Base-by-base conservation (phyloP, 2,888 invertebrate species). In the Tigriopus californicus region DNA sequence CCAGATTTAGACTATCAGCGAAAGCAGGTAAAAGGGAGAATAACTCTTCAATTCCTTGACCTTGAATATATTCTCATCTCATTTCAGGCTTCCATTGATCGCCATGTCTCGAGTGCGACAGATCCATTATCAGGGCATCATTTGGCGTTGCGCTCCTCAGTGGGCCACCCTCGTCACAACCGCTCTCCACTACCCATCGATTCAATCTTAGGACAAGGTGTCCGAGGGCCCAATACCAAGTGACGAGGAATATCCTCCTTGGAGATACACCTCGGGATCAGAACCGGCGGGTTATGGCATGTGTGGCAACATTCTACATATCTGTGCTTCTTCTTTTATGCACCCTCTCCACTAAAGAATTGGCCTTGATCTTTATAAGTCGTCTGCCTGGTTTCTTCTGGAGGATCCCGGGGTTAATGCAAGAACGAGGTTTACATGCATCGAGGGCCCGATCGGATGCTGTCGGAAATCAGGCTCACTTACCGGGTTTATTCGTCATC, bases 291-390 rank as follows among this genome's bases (percentile, higher is more conserved):
- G 95, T 11, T 97, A 95, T 72, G 97, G 95, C 60, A 97, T 98
- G 95, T 99, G 98, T 97, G 99, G 99, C 71, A 82, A n/a, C n/a
- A n/a, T n/a, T 98, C 67, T 99, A 99, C 71, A 95, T 94, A 56
- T 82, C 94, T 70, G 85, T 92, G 1, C 75, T 99, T 67, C 77
- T 99, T 61, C 86, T 91, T 60, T 75, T 99, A 65, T 99, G 98
- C 72, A 95, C 98, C 2, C 98, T 98, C 3, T 91, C 90, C 65
- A n/a, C 91, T 91, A 71, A 92, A 92, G 68, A 81, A 81, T 63
- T 90, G 89, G 89, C 85, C 88, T 24, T 77, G 77, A 46, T 5
- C 33, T 33, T n/a, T n/a, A n/a, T n/a, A 84, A 85, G 64, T 66
- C 68, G 66, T 79, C 69, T 67, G 64, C 64, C 60, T 76, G 40